Evolutionary conservation across 1,140 invertebrate genomes (phyloP), one percentile per base, ranked within the genome.

Genomic region (Sitophilus oryzae): DNA sequence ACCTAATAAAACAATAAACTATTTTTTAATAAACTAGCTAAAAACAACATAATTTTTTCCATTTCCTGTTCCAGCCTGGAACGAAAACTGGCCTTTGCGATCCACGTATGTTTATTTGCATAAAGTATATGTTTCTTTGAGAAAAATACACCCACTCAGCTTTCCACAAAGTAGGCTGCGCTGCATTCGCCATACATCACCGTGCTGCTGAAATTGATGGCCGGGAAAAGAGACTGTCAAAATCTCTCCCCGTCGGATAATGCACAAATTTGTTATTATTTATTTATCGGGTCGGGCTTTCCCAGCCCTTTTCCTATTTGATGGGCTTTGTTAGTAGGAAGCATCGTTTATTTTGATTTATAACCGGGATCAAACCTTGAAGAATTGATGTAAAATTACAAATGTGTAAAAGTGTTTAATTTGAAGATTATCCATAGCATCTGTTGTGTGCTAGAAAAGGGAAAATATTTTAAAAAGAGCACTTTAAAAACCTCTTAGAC

Each of bases 141-240:
- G 67, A 69, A 66, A 69, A 68, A 69, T 68, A 66, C 58, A 69
- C 62, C 63, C 65, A 65, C 67, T 69, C 64, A 63, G 60, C 62
- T 61, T 57, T 52, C 60, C 60, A 55, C 58, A 60, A 64, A 61
- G 55, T 63, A 59, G 40, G 35, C 42, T 36, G 19, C 48, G 38
- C 40, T 60, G 47, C 55, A 56, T 56, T 58, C 51, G 36, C 57
- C 44, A 65, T 66, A 61, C 61, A 60, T 63, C 60, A 60, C 34
- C 54, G 56, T 55, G 45, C 52, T 43, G 30, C 60, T 66, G 65
- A 66, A 64, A 67, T 67, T 67, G 64, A 67, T 67, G 64, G 65
- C 59, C 52, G 38, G 54, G 58, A 51, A 66, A 60, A 67, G 64
- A 61, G 60, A 61, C 62, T 66, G 65, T 67, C 65, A 66, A 66